Conservation (phyloP, 35 echinoderm and acorn worm species). For the Lytechinus variegatus region DNA sequence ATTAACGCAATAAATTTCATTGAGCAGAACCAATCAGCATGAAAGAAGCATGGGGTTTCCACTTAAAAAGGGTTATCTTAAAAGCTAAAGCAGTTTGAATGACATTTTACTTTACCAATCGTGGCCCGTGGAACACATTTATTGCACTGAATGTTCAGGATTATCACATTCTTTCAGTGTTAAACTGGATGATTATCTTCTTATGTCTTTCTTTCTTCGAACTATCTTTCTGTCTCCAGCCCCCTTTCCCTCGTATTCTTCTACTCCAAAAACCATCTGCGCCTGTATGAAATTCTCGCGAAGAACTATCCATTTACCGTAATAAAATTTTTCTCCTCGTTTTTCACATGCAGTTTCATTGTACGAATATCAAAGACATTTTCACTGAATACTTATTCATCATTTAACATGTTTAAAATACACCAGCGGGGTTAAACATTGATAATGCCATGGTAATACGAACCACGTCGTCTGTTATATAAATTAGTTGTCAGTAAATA, state of each 20-base stretch:
- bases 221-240: neutral
- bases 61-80: no score
- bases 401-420: neutral
- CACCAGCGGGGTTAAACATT: neutral
- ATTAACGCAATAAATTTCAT: neutral
- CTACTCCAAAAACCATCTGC: no score
- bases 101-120: neutral
- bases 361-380: no score
- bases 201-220: neutral
- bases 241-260: neutral
- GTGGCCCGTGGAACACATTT: neutral
- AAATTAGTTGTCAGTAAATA: neutral
- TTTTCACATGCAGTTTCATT: no score
- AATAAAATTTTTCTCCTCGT: no score
- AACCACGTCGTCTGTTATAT: neutral
- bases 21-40: neutral
- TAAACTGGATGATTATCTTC: neutral
- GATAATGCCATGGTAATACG: neutral
- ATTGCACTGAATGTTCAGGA: neutral
- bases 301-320: no score
- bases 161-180: neutral
- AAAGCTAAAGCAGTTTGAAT: neutral
- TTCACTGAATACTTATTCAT: neutral
- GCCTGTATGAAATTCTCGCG: no score
- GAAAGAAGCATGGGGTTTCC: neutral